Base-by-base conservation (phyloP, 2,888 invertebrate genomes). In the Tetragonula carbonaria region DNA sequence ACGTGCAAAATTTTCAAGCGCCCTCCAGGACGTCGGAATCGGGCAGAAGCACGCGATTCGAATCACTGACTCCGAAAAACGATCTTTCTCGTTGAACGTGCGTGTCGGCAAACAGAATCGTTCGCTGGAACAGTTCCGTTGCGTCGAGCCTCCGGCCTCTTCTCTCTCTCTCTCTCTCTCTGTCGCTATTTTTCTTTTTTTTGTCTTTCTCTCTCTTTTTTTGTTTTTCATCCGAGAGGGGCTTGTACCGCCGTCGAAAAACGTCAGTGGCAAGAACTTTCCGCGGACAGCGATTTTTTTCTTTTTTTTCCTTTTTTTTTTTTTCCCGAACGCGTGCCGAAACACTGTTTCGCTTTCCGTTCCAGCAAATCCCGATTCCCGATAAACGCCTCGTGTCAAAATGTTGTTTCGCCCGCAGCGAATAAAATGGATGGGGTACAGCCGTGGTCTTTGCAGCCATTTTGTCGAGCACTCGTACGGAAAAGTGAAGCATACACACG, bases 71-170 rank as follows among this genome's bases (percentile, higher is more conserved):
- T 93, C 87, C 91, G 87, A 90, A 90, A 92, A 93, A 93, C 92
- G 94, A 93, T 94, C 93, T 94, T 94, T 93, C 91, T 85, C 74
- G 81, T 71, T 82, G 83, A 68, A 51, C 82, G 91, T 91, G 91
- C 91, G 92, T 94, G 94, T 94, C 92, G 92, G 94, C 91, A 94
- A 94, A 94, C 94, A 94, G 89, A 94, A 91, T 91, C 93, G 91
- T 84, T 91, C 92, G 91, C 90, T 91, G 90, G 92, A 92, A 88
- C 75, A 73, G 76, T 66, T 66, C 45, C 45, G 55, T 74, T 74
- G 74, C 82, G 83, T 81, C 80, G 80, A 68, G 73, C 83, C 80
- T 59, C 83, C 57, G 74, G 76, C 79, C 51, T 28, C 18, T 28
- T 18, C 71, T 16, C 63, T 45, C 23, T 72, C 4, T 14, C 4